Base-by-base conservation (phyloP, 2,888 invertebrate genomes). In the Synergus umbraculus region DNA sequence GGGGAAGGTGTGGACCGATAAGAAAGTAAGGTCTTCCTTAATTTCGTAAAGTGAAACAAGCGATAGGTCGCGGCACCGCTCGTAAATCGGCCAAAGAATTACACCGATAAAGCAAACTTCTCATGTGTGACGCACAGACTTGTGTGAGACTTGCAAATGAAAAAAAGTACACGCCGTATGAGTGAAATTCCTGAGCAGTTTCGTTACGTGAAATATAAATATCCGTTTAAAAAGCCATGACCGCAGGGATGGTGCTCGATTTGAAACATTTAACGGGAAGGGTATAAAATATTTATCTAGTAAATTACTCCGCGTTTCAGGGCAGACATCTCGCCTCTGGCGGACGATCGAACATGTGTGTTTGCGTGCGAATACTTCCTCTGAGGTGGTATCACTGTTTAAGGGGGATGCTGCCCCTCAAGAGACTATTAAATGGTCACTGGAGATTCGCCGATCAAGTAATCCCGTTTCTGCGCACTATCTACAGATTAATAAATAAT, bases 401-500 rank as follows among this genome's bases (percentile, higher is more conserved):
- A 82, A 81, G 81, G 80, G 82, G 78, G 84, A 84, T 82, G 83
- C 79, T 79, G 81, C 83, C 85, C 83, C 86, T 84, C 85, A 67
- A 65, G 88, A 84, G 87, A 87, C 86, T 85, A 86, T 89, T 89
- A 87, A 89, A 87, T 85, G 86, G 81, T 85, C 85, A 80, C 83
- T 80, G 83, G 85, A 83, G 85, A 85, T 85, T 85, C 85, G 79
- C 76, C 78, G 87, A 86, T 87, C 88, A 86, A 88, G 86, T 88
- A 88, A 88, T 89, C 86, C 88, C 79, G 78, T 83, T 78, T 82
- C 81, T 76, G 78, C 60, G 46, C 66, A 22, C n/a, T 41, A 63
- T n/a, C 69, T 63, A 60, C 13, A 41, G 44, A 79, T 65, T 79
- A 66, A 79, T 73, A 73, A 73, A 73, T 73, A 18, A 54, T 41